A percentile compares a stretch with the other conserved stretches of the same genome.
Conservation (phyloP, 2,113 vertebrate species). For the Xiphorhynchus elegans region DNA sequence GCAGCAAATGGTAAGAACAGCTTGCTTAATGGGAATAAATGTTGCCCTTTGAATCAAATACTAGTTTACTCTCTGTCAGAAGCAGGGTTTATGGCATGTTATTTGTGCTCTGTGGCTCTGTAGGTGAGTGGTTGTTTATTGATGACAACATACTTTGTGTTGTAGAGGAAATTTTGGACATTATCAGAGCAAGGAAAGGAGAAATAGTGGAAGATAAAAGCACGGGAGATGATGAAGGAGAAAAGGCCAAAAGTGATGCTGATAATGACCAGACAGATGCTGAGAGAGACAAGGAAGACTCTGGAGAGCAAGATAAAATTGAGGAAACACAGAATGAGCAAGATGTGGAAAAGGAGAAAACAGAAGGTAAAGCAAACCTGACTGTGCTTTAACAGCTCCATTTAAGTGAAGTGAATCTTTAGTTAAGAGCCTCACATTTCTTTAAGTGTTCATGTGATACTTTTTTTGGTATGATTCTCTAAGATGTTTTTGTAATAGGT, state of each 20-base stretch:
- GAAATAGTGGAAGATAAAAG: slow-evolving; percentile 83
- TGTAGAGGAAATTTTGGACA: slow-evolving; percentile 85
- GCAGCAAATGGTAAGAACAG: slow-evolving; percentile 86
- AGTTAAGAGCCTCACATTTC: background rate
- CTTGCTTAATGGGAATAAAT: background rate
- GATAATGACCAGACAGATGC: slow-evolving; percentile 71
- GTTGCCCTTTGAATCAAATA: background rate
- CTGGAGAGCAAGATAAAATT: slow-evolving; percentile 63
- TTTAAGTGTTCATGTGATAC: background rate
- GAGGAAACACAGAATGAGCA: slow-evolving; percentile 60
- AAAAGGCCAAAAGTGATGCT: slow-evolving; percentile 76
- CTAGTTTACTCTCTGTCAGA: background rate
- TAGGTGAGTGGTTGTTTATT: background rate
- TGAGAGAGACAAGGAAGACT: slow-evolving; percentile 66
- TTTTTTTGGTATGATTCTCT: background rate
- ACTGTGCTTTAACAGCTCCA: background rate
- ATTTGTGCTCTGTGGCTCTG: background rate
- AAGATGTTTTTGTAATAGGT: background rate
- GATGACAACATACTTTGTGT: background rate
- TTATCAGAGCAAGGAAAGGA: slow-evolving; percentile 81
- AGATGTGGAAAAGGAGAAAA: slow-evolving; percentile 69
- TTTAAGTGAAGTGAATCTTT: background rate
- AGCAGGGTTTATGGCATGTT: background rate
- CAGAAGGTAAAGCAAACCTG: slow-evolving; percentile 75
- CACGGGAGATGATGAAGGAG: slow-evolving; percentile 77